Base-by-base conservation (phyloP, 2,888 invertebrate genomes). In the Stenurella melanura region DNA sequence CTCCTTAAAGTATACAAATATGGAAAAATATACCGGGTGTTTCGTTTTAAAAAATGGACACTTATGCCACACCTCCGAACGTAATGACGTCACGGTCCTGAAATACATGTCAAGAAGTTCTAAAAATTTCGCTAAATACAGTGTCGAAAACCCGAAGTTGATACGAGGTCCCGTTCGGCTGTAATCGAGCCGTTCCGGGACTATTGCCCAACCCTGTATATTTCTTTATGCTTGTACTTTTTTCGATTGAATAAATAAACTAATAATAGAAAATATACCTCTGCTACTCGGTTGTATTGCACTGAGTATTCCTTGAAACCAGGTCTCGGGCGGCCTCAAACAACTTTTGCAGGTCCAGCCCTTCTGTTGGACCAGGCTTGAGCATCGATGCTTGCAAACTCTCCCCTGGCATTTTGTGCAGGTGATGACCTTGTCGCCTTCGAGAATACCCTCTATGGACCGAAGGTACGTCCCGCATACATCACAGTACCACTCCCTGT, bases 271-370 rank as follows among this genome's bases (percentile, higher is more conserved):
- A 2, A 60, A 75, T 61, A 76, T 82, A 87, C 86, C 84, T 84
- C 81, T 82, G 64, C 60, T 79, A 74, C 66, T 78, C n/a, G 85
- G 85, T 75, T 85, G 85, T 72, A 89, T 78, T 26, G 86, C 83
- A 63, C 84, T 85, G 68, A 88, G 81, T 58, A 89, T 84, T 42
- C 85, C 86, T 76, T 85, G 83, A 79, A 88, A 85, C 89, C 89
- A 88, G n/a, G 87, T 85, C 58, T 86, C 85, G 34, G 86, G 84
- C 68, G 85, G 79, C 73, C 84, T 83, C 5, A 82, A 81, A 73
- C 89, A 89, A 26, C 82, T 81, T 72, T 83, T 83, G 81, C 89
- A 89, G 11, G 87, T 83, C 89, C 89, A 89, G 61, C 80, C 82
- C 42, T 75, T 77, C 67, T 68, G 73, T 26, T 78, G 74, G 73